Evolutionary conservation across 2,113 vertebrate genomes (phyloP).

Genomic region (Tursiops truncatus): DNA sequence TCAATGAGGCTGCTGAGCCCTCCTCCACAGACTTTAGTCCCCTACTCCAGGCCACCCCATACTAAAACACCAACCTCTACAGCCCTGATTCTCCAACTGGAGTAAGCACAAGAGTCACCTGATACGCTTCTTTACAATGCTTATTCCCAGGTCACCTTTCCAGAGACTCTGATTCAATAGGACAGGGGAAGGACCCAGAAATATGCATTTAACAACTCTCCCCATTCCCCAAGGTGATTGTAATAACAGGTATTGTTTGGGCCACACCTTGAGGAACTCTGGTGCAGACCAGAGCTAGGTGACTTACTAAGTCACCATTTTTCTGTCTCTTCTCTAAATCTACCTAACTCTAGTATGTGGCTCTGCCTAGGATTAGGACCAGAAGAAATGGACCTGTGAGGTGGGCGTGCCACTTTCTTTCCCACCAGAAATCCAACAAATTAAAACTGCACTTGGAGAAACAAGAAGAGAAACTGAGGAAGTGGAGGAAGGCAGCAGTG

Average conservation of each 20-base stretch:
- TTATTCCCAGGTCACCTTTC: neutral
- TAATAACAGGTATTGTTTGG: neutral
- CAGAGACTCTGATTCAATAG: neutral
- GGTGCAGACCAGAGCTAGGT: neutral
- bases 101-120: neutral
- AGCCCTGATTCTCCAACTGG: neutral
- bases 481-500: neutral
- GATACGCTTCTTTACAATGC: neutral
- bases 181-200: neutral
- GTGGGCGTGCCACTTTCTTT: neutral
- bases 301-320: neutral
- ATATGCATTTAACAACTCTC: neutral
- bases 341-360: neutral
- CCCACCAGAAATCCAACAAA: neutral
- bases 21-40: neutral
- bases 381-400: neutral
- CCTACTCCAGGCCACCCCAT: neutral
- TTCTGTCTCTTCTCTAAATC: neutral
- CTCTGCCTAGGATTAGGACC: neutral
- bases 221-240: neutral
- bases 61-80: neutral
- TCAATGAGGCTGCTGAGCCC: neutral
- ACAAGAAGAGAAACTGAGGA: neutral
- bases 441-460: slow-evolving; percentile 18
- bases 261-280: neutral